These are phyloP conservation scores for Diorhabda elongata DNA, from an alignment of 1,140 invertebrate species.

Conservation along the genomic window DNA sequence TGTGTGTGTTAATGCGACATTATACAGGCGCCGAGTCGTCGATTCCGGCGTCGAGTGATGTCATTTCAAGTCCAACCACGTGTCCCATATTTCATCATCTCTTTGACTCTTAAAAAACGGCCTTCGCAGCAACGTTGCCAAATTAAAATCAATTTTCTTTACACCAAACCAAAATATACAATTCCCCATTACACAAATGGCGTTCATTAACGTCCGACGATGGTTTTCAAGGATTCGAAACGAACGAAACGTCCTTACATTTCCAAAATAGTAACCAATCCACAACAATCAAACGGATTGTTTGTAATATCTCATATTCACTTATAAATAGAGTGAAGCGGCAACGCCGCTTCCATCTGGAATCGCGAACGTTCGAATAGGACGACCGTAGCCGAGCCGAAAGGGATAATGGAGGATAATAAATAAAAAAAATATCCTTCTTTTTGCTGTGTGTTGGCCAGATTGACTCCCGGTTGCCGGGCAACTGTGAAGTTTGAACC, in stretches of 20 bases:
- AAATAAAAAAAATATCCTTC: conserved; percentile 47
- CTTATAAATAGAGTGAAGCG: neutral
- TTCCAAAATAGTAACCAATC: too few species aligned
- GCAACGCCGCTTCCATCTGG: conserved; percentile 1
- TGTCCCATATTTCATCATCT: conserved; percentile 65
- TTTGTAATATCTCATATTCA: too few species aligned
- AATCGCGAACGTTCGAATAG: conserved; percentile 32
- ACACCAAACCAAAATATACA: too few species aligned
- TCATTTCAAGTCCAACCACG: conserved; percentile 64
- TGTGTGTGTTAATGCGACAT: conserved; percentile 26
- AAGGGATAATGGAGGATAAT: conserved; percentile 47
- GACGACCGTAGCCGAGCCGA: conserved; percentile 25
- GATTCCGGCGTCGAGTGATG: conserved; percentile 50
- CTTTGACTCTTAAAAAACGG: conserved; percentile 40
- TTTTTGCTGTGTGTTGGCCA: conserved; percentile 44
- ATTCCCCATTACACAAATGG: too few species aligned
- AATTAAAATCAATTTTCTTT: too few species aligned
- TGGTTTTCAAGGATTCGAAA: too few species aligned
- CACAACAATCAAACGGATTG: too few species aligned
- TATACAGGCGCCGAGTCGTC: conserved; percentile 42
- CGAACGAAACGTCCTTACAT: too few species aligned
- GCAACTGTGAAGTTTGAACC: conserved; percentile 40
- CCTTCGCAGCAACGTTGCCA: neutral
- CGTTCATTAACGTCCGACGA: too few species aligned
- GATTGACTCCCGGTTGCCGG: conserved; percentile 45